phyloP scores from a whole-genome alignment of 2,888 invertebrate genomes.

The Copidosoma aretas region DNA sequence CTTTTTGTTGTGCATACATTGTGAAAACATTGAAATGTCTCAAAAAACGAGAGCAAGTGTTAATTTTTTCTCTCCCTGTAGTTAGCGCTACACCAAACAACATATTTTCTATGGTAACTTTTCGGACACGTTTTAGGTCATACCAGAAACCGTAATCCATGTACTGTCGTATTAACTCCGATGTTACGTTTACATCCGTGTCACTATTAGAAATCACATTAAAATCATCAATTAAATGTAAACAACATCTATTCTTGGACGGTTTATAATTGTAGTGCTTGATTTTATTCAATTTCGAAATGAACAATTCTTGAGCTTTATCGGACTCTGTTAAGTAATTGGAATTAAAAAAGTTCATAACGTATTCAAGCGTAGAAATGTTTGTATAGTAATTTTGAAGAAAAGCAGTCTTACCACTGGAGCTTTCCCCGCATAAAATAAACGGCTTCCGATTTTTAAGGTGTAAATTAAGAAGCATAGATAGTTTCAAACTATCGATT shows the following conservation, averaged over 20 bases:
- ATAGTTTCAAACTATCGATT: slow-evolving; percentile 66
- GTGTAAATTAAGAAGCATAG: slow-evolving; percentile 66
- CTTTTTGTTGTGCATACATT: slow-evolving; percentile 67
- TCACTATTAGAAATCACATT: slow-evolving; percentile 65
- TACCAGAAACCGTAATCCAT: slow-evolving; percentile 71
- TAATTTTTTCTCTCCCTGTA: slow-evolving; percentile 63
- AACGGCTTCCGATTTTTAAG: slow-evolving; percentile 65
- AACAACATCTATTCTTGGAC: slow-evolving; percentile 65
- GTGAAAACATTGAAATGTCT: slow-evolving; percentile 70
- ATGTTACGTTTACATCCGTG: slow-evolving; percentile 65
- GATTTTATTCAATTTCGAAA: slow-evolving; percentile 64
- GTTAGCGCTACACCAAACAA: slow-evolving; percentile 68
- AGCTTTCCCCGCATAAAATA: slow-evolving; percentile 68
- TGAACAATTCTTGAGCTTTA: slow-evolving; percentile 64
- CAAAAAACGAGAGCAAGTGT: slow-evolving; percentile 63
- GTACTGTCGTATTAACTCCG: slow-evolving; percentile 71
- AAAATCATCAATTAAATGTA: slow-evolving; percentile 74
- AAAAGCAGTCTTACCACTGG: slow-evolving; percentile 71
- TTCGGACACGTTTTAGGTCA: slow-evolving; percentile 62
- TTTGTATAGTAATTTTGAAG: slow-evolving; percentile 64
- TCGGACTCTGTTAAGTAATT: slow-evolving; percentile 64
- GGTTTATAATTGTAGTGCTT: slow-evolving; percentile 68
- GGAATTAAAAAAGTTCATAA: slow-evolving; percentile 67
- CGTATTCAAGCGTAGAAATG: slow-evolving; percentile 64
- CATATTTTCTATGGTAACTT: slow-evolving; percentile 57